A percentile compares a stretch with the other conserved stretches of the same genome.
Evolutionary conservation across 1,140 invertebrate species (phyloP).

Genomic region (Microvelia longipes): DNA sequence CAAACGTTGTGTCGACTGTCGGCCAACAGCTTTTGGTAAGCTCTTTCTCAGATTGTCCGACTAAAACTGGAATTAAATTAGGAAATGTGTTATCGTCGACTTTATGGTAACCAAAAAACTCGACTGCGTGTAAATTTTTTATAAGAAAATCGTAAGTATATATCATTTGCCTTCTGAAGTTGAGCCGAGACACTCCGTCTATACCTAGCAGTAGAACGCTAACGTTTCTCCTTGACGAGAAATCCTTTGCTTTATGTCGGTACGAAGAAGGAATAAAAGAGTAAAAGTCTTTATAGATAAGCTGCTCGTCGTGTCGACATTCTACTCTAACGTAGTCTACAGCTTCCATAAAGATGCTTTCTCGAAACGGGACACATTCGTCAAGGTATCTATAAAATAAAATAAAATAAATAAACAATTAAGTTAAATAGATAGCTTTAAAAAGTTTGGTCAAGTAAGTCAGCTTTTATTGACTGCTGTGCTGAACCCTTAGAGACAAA

Average conservation of each 20-base stretch:
- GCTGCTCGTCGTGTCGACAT: slow-evolving; percentile 9
- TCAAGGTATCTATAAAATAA: slow-evolving; percentile 17
- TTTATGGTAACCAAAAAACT: slow-evolving; percentile 32
- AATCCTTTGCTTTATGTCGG: background rate
- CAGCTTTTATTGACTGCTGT: too few species aligned
- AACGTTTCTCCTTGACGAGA: slow-evolving; percentile 11
- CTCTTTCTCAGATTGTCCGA: slow-evolving; percentile 31
- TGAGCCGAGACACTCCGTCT: slow-evolving; percentile 41
- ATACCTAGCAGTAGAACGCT: slow-evolving; percentile 57
- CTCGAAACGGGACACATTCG: slow-evolving; percentile 17
- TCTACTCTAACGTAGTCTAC: slow-evolving; percentile 22
- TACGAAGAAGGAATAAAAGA: slow-evolving; percentile 21
- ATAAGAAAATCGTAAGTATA: slow-evolving; percentile 32
- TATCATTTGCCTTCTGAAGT: slow-evolving; percentile 39
- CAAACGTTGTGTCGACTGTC: slow-evolving; percentile 33
- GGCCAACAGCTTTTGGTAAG: slow-evolving; percentile 25
- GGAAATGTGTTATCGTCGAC: slow-evolving; percentile 34
- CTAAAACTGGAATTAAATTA: slow-evolving; percentile 31
- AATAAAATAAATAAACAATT: slow-evolving; percentile 2
- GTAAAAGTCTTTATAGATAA: slow-evolving; percentile 25
- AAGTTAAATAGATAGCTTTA: too few species aligned
- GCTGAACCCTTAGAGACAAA: too few species aligned
- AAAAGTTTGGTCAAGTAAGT: too few species aligned
- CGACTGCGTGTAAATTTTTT: slow-evolving; percentile 26
- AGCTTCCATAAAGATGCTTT: slow-evolving; percentile 9